phyloP scores from a whole-genome alignment of 2,797 vertebrate species.

The Sarcophilus harrisii region DNA sequence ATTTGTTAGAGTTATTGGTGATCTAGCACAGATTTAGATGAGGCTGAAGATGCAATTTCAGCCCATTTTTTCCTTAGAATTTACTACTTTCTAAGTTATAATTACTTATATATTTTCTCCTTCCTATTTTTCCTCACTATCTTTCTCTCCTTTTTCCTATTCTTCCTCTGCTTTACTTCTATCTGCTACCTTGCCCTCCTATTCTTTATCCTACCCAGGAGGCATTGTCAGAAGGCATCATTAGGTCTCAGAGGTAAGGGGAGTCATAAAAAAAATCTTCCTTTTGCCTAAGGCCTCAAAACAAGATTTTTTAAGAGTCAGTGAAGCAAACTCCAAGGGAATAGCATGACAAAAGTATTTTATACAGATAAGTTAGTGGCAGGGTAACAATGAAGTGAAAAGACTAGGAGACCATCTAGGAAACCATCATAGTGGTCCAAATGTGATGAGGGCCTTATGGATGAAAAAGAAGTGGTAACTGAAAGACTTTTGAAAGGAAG shows the following conservation, averaged over 20 bases:
- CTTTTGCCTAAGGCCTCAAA: background rate
- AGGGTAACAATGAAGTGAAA: background rate
- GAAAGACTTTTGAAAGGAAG: background rate
- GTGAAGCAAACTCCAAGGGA: background rate
- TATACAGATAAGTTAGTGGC: background rate
- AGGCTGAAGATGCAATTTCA: background rate
- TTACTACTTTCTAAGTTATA: background rate
- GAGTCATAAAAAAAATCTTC: background rate
- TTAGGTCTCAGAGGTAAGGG: background rate
- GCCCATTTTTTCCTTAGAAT: background rate
- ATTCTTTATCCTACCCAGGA: too few relatives aligned
- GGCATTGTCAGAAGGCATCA: background rate
- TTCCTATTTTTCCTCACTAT: too few relatives aligned
- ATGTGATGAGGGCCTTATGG: background rate
- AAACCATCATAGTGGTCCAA: background rate
- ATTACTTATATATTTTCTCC: too few relatives aligned
- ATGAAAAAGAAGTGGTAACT: background rate
- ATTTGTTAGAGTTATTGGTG: background rate
- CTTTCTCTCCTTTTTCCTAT: too few relatives aligned
- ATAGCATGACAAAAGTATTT: background rate
- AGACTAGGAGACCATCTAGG: background rate
- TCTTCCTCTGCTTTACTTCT: too few relatives aligned
- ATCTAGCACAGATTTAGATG: background rate
- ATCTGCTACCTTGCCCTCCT: too few relatives aligned
- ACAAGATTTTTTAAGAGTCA: background rate